Evolutionary conservation across 2,113 vertebrate species (phyloP).

Genomic region (Theropithecus gelada): DNA sequence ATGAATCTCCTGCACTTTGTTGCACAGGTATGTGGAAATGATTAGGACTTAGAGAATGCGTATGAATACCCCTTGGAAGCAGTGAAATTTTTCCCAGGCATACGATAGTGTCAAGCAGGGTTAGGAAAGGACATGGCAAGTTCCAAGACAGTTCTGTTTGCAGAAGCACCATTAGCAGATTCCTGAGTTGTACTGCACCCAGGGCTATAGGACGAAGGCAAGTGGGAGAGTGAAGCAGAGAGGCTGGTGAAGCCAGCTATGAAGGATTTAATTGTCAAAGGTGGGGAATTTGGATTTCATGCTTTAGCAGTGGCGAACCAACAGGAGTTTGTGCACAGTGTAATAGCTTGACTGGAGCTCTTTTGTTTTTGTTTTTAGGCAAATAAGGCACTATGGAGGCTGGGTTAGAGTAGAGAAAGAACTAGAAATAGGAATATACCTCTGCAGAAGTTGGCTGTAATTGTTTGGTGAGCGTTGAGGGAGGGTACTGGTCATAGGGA

Average conservation of each 20-base stretch:
- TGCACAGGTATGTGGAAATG: constrained; percentile 90
- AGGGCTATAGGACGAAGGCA: neutral
- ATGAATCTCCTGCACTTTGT: constrained; percentile 99
- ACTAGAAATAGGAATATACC: neutral
- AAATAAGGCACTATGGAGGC: neutral
- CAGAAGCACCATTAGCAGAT: neutral
- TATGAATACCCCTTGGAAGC: neutral
- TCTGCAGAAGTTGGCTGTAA: neutral
- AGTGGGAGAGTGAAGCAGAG: neutral
- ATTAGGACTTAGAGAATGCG: neutral
- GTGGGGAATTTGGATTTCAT: neutral
- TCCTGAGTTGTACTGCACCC: neutral
- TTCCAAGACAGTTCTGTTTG: neutral
- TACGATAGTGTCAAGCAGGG: neutral
- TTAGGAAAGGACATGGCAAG: neutral
- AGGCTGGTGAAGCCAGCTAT: neutral
- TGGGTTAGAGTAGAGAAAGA: neutral
- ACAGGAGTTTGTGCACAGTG: neutral
- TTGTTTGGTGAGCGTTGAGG: neutral
- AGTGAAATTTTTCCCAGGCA: neutral
- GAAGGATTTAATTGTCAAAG: neutral
- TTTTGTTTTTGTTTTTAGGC: neutral
- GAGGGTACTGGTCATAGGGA: rapidly evolving
- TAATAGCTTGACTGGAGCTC: neutral
- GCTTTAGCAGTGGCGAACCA: neutral